Conservation (phyloP, 1,140 invertebrate genomes). For the Hesperophylax magnus region DNA sequence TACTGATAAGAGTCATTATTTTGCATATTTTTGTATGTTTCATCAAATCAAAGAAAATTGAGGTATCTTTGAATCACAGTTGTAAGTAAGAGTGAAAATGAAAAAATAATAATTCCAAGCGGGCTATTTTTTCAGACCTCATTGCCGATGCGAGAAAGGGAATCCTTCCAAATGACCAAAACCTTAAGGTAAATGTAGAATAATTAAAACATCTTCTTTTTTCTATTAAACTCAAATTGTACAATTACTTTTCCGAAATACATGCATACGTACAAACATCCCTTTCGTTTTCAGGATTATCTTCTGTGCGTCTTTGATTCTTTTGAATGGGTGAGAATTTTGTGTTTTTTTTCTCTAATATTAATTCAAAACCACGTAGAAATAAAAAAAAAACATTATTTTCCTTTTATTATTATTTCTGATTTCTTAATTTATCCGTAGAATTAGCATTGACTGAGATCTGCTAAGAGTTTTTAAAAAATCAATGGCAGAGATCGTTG, state of each 20-base stretch:
- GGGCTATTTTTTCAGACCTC: slow-evolving; percentile 27
- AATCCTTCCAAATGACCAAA: slow-evolving; percentile 42
- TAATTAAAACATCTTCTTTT: neutral
- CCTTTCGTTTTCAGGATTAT: slow-evolving; percentile 47
- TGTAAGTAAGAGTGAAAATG: no score
- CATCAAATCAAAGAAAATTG: no score
- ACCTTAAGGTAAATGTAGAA: slow-evolving; percentile 32
- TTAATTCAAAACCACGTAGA: neutral
- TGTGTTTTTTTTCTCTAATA: neutral
- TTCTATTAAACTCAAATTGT: neutral
- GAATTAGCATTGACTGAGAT: no score
- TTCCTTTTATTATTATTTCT: no score
- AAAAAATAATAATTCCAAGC: neutral
- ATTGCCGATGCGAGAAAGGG: slow-evolving; percentile 51
- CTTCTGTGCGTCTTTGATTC: slow-evolving; percentile 51
- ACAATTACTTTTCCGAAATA: neutral
- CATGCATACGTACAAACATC: neutral
- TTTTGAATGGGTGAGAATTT: slow-evolving; percentile 49
- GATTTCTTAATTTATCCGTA: no score
- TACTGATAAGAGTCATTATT: no score
- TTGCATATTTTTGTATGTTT: no score
- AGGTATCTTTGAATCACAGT: no score
- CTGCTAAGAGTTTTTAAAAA: no score
- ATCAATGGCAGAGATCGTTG: no score
- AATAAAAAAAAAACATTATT: no score